Evolutionary conservation across 1,140 invertebrate species (phyloP), one percentile per base, ranked within the genome.

Genomic region (Pseudomyrmex gracilis): DNA sequence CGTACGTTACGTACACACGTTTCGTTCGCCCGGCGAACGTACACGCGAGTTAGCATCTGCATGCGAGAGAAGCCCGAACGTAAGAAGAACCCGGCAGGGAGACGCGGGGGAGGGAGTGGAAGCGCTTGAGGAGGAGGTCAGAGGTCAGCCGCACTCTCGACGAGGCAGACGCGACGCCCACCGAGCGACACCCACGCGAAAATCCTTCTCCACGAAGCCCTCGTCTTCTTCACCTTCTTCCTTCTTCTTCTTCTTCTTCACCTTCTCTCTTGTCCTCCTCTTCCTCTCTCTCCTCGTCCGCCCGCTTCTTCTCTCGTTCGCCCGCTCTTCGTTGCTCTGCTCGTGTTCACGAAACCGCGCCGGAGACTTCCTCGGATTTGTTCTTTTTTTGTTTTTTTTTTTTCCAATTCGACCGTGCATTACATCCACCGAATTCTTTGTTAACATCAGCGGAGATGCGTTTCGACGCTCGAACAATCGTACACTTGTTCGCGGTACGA

Each of bases 141-240:
- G 85, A 87, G 88, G 88, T 88, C 83, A 89, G 85, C 78, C 82
- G 85, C 83, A 85, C 88, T 88, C 91, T 93, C 92, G 91, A 93
- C 91, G 92, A 92, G 90, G 92, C 90, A 93, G 92, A 92, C 91
- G 91, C 92, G 92, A 94, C 93, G 93, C 93, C 93, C 93, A 93
- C 92, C 91, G 85, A 92, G 91, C 92, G 92, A 90, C 91, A 93
- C 91, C 89, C 91, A 89, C 90, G 92, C 86, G 87, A 89, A 88
- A 86, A 88, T 84, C 87, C 86, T 88, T 87, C 86, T 87, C 73
- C 67, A 73, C 85, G 73, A 80, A 55, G 70, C 86, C 77, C 58
- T 73, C 82, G 60, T 87, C 85, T 84, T 63, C 80, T 80, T 87
- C 73, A 34, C 51, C 64, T 83, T 76, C 85, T 84, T 86, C 85